phyloP scores from a whole-genome alignment of 2,113 vertebrate species.

The Gopherus evgoodei region DNA sequence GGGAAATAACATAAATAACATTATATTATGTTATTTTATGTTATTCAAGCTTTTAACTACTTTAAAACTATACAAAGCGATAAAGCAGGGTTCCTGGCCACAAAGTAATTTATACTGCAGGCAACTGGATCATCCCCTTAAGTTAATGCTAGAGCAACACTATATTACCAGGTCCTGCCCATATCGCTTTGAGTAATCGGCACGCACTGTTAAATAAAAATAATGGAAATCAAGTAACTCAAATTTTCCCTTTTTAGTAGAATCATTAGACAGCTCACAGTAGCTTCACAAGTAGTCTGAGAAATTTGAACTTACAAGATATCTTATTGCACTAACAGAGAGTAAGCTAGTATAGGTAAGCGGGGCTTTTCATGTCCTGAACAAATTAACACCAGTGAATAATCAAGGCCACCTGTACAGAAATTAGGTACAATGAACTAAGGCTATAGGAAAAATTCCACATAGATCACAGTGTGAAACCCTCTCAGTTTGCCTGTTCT shows the following conservation, averaged over 20 bases:
- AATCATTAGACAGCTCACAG: conserved; percentile 41
- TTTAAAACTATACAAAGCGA: conserved; percentile 99
- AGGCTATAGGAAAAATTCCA: not conserved
- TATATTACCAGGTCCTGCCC: conserved; percentile 99
- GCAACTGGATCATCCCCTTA: conserved; percentile 98
- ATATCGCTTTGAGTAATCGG: conserved; percentile 99
- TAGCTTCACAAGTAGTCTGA: conserved; percentile 67
- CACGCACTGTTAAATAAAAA: conserved; percentile 95
- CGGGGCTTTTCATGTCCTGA: not conserved
- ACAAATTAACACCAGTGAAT: not conserved
- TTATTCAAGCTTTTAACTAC: conserved; percentile 99
- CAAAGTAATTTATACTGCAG: conserved; percentile 97
- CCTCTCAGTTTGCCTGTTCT: not conserved
- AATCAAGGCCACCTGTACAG: not conserved
- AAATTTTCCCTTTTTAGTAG: conserved; percentile 68
- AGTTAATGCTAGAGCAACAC: conserved; percentile 92
- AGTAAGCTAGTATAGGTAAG: not conserved
- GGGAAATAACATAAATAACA: conserved; percentile 99
- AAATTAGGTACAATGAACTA: not conserved
- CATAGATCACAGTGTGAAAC: not conserved
- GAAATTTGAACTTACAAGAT: conserved; percentile 83
- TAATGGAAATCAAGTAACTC: conserved; percentile 77
- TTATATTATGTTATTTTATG: conserved; percentile 99
- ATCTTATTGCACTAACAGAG: conserved; percentile 85
- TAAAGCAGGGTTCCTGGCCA: conserved; percentile 99